Percentiles rank a stretch among this genome's conserved stretches.
Conservation (phyloP, 2,113 vertebrate genomes). For the Toxotes chatareus region DNA sequence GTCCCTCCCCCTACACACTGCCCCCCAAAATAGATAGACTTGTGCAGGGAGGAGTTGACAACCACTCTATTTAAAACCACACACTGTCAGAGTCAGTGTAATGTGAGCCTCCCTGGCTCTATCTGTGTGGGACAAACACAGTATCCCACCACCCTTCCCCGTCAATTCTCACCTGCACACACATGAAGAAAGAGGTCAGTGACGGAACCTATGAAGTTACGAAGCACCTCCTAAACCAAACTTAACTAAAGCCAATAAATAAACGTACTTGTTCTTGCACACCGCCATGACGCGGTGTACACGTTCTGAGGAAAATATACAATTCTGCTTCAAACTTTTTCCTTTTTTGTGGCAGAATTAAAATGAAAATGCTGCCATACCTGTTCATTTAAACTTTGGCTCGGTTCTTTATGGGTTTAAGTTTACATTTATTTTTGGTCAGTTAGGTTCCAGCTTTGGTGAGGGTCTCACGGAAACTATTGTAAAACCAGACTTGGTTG, state of each 20-base stretch:
- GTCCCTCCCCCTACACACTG: slow-evolving; percentile 47
- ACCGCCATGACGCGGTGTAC: neutral
- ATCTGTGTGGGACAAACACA: slow-evolving; percentile 52
- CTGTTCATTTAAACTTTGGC: neutral
- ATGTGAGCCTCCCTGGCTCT: slow-evolving; percentile 80
- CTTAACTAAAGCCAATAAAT: slow-evolving; percentile 8
- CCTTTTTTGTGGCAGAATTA: neutral
- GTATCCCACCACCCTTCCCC: slow-evolving; percentile 30
- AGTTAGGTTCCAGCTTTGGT: neutral
- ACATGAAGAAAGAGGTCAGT: slow-evolving; percentile 40
- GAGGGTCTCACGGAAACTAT: neutral
- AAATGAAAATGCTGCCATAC: neutral
- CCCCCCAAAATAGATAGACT: slow-evolving; percentile 82
- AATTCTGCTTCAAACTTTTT: neutral
- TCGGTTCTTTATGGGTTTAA: neutral
- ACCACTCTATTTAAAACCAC: slow-evolving; percentile 84
- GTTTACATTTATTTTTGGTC: neutral
- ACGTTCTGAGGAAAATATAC: neutral
- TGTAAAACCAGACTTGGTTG: neutral
- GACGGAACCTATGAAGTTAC: slow-evolving; percentile 33
- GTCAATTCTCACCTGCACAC: slow-evolving; percentile 61
- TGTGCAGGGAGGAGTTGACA: slow-evolving; percentile 78
- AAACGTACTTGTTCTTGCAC: neutral
- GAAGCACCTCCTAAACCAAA: slow-evolving; percentile 20
- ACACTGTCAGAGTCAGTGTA: slow-evolving; percentile 85